phyloP scores from a whole-genome alignment of 2,113 vertebrate genomes.

The Gobiocypris rarus region DNA sequence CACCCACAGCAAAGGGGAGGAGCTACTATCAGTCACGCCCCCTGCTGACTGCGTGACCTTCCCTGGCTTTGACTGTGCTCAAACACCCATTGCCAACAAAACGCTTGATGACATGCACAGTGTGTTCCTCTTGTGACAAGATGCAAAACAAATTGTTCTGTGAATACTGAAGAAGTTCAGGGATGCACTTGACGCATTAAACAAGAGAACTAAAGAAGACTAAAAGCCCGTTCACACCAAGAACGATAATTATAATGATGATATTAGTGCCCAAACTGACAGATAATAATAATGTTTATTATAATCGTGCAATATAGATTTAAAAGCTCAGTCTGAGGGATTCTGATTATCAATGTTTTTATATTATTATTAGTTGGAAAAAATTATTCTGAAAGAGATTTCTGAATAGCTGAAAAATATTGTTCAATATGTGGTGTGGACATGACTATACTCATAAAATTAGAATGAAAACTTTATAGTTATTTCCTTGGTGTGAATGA shows the following conservation, averaged over 20 bases:
- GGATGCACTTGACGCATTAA: neutral
- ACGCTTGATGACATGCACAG: conserved; percentile 55
- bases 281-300: neutral
- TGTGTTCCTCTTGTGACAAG: conserved; percentile 48
- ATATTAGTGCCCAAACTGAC: neutral
- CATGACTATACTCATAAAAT: no score
- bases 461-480: no score
- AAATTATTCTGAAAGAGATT: neutral
- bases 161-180: conserved; percentile 45
- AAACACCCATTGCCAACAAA: conserved; percentile 39
- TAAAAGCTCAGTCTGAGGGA: neutral
- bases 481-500: no score
- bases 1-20: conserved; percentile 39
- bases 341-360: neutral
- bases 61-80: conserved; percentile 38
- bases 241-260: neutral
- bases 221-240: neutral
- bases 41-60: conserved; percentile 53
- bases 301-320: neutral
- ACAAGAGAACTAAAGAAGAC: neutral
- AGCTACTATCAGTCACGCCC: conserved; percentile 34
- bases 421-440: no score
- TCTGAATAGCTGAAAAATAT: no score
- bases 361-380: neutral
- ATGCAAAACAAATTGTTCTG: conserved; percentile 56